Conservation (phyloP, 2,888 invertebrate species). For the Bugula neritina region DNA sequence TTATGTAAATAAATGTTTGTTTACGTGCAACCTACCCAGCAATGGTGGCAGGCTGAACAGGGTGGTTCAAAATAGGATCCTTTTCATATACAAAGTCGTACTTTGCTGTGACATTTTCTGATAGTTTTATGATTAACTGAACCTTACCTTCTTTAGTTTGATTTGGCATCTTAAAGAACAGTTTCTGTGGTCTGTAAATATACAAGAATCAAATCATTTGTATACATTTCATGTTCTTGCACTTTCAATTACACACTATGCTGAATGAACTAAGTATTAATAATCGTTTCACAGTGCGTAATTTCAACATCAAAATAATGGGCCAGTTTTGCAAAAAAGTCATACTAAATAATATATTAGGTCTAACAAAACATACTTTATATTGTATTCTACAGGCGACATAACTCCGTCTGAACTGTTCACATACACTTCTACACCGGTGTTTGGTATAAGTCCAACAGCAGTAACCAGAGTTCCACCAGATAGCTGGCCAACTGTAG, state of each 20-base stretch:
- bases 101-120: not conserved
- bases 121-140: not conserved
- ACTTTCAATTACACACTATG: no score
- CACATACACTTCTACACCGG: constrained; percentile 33
- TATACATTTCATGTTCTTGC: no score
- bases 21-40: not conserved
- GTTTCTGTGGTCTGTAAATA: not conserved
- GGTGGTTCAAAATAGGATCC: not conserved
- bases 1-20: no score
- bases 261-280: no score
- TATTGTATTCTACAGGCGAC: not conserved
- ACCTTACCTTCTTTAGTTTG: not conserved
- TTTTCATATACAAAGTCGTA: not conserved
- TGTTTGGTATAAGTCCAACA: constrained; percentile 43
- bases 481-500: constrained; percentile 46
- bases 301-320: no score
- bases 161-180: not conserved
- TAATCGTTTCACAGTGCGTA: no score
- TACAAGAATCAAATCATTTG: no score
- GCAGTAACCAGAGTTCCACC: constrained; percentile 52
- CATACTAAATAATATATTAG: no score
- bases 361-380: not conserved
- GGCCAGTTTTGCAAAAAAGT: no score
- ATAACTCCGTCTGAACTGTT: not conserved
- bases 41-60: not conserved